Base-by-base conservation (phyloP, 2,797 vertebrate genomes). In the Cynopterus sphinx region DNA sequence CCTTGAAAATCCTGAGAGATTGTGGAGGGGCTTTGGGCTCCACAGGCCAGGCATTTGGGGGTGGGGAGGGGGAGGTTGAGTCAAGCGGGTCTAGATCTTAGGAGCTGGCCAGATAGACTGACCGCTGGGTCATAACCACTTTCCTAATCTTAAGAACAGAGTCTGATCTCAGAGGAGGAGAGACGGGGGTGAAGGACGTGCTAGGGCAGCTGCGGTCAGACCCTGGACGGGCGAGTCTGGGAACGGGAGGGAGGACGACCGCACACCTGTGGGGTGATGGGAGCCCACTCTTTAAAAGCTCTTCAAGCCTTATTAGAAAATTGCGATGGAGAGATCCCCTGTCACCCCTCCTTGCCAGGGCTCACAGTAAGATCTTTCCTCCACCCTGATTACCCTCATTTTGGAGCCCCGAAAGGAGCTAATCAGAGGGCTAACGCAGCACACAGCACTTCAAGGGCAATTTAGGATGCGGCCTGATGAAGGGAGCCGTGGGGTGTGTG, bases 251-350 rank as follows among this genome's bases (percentile, higher is more conserved):
- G 8, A 31, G n/a, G 13, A 21, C 74, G 92, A 55, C 70, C 79
- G 13, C 16, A 3, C 59, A 46, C 79, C 86, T 75, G 63, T 36
- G 16, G 77, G n/a, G 87, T 41, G 87, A 94, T 26, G n/a, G 24
- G 90, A 96, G 91, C 82, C 68, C 2, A 73, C 91, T 89, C 97
- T 96, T 87, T 15, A 88, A 63, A 94, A 91, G 70, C 59, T 94
- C 67, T 90, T 61, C 83, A 59, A 31, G 79, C 74, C 33, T 81
- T 46, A 0, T 95, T 95, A 95, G 95, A 95, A 96, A 96, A 97
- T 94, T 84, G 89, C 15, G 0, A 6, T 75, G 61, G 68, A 43
- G 74, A 95, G 84, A 84, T 36, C 55, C 70, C 90, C 86, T 87
- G 90, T 87, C 85, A 88, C 84, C 21, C 57, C 85, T 86, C 88